phyloP scores from a whole-genome alignment of 2,797 vertebrate genomes.

The Martes flavigula region DNA sequence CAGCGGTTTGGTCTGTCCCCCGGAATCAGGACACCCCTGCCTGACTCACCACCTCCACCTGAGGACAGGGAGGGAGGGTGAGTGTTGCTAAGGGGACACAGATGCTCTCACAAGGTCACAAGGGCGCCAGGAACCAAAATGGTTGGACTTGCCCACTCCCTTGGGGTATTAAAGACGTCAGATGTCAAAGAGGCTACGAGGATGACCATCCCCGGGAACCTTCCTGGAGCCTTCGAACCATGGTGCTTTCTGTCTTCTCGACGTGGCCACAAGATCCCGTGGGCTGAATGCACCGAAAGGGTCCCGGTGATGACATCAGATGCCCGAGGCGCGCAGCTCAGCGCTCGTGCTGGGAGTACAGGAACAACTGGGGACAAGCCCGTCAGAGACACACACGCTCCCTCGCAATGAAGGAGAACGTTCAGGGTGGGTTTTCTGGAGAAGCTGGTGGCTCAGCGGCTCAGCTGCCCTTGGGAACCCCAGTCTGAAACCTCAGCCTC shows the following conservation, averaged over 20 bases:
- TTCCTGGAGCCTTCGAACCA: neutral
- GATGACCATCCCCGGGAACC: neutral
- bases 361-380: neutral
- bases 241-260: neutral
- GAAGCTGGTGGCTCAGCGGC: neutral
- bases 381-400: no score
- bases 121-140: neutral
- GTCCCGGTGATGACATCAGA: neutral
- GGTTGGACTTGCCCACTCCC: neutral
- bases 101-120: neutral
- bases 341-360: neutral
- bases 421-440: neutral
- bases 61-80: no score
- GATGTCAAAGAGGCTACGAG: neutral
- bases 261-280: neutral
- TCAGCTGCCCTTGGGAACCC: no score
- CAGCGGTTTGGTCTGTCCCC: neutral
- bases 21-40: no score
- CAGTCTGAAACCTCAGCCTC: no score
- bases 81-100: neutral
- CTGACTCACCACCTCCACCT: neutral
- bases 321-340: neutral
- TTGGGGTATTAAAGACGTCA: neutral
- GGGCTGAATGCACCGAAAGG: neutral
- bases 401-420: neutral